Evolutionary conservation across 1,140 invertebrate species (phyloP).

Genomic region (Colletes latitarsis): DNA sequence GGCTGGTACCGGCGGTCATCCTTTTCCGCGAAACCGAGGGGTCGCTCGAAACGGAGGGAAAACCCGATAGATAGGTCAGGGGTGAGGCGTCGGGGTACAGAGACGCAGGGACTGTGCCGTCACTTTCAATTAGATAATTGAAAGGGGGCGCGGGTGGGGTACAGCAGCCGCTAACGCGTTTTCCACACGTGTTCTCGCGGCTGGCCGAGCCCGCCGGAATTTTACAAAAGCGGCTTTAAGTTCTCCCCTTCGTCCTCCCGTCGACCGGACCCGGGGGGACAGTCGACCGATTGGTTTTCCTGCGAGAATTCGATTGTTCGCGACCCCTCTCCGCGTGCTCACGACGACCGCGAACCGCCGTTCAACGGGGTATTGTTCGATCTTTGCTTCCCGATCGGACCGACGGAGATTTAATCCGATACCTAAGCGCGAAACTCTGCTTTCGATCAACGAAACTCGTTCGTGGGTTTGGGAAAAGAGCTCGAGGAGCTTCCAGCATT

Average conservation of each 20-base stretch:
- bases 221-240: constrained; percentile 65
- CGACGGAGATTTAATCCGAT: constrained; percentile 39
- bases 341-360: constrained; percentile 4
- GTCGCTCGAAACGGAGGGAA: constrained; percentile 7
- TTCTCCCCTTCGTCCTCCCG: constrained; percentile 17
- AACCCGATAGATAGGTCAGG: constrained; percentile 18
- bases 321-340: constrained; percentile 16
- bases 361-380: constrained; percentile 30
- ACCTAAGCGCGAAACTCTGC: neutral
- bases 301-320: constrained; percentile 50
- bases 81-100: constrained; percentile 1
- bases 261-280: neutral
- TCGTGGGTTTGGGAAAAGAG: constrained; percentile 27
- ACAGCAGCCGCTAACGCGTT: constrained; percentile 40
- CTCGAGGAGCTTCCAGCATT: no score
- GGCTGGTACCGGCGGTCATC: constrained; percentile 12
- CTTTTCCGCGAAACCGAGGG: constrained; percentile 15
- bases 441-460: neutral
- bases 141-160: constrained; percentile 53
- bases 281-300: constrained; percentile 28
- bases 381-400: constrained; percentile 5
- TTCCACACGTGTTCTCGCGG: constrained; percentile 60
- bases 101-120: constrained; percentile 17
- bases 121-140: constrained; percentile 77
- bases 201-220: constrained; percentile 58